phyloP scores from a whole-genome alignment of 2,113 vertebrate genomes.

The Puffinus mauretanicus region DNA sequence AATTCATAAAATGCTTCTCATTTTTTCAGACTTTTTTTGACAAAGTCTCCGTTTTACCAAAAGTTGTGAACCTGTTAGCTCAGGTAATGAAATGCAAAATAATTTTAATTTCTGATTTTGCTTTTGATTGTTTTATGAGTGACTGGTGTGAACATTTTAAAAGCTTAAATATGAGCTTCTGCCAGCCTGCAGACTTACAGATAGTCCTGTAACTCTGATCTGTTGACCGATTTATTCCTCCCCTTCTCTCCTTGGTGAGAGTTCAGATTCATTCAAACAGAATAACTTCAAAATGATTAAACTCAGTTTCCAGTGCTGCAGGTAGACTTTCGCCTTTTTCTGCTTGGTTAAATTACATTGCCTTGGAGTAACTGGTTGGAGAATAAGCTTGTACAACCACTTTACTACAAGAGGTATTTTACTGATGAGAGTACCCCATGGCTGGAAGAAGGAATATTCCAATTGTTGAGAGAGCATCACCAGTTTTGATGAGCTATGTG shows the following conservation, averaged over 20 bases:
- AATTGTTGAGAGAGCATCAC: not conserved
- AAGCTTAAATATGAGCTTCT: not conserved
- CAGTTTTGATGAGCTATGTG: not conserved
- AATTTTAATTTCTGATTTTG: constrained; percentile 3
- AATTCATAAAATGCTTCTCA: not conserved
- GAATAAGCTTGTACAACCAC: not conserved
- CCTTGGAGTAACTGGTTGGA: not conserved
- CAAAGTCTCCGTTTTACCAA: not conserved
- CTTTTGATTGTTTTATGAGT: not conserved
- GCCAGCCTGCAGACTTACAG: not conserved
- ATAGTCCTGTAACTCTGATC: not conserved
- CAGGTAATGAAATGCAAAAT: not conserved
- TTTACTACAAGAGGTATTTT: not conserved
- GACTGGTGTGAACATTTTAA: not conserved
- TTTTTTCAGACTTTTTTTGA: not conserved
- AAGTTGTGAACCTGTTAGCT: not conserved
- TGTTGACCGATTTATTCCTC: not conserved
- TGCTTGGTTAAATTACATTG: constrained; percentile 28
- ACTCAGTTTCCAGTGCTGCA: not conserved
- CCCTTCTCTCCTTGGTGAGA: not conserved
- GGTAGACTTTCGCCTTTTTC: constrained; percentile 29
- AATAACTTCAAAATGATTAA: constrained; percentile 20
- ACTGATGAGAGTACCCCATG: not conserved
- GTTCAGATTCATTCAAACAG: not conserved
- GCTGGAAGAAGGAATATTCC: not conserved